Evolutionary conservation across 2,797 vertebrate genomes (phyloP).

Genomic region (Bradypodion pumilum): DNA sequence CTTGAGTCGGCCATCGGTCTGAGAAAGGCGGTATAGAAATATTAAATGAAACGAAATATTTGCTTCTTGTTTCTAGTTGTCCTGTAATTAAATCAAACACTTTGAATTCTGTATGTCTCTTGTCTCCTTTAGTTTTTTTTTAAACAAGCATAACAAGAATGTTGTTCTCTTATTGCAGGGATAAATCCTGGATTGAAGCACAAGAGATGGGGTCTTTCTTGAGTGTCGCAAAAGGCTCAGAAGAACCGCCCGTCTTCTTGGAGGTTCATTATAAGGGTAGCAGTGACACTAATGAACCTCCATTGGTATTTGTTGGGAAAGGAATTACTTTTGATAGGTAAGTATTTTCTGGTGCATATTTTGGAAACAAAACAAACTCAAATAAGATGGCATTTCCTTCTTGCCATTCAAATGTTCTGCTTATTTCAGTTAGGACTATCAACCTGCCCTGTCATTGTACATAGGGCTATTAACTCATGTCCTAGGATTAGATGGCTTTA

Average conservation of each 20-base stretch:
- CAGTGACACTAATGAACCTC: slow-evolving; percentile 74
- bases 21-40: no score
- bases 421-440: neutral
- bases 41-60: no score
- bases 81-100: neutral
- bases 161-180: slow-evolving; percentile 66
- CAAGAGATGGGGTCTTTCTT: slow-evolving; percentile 95
- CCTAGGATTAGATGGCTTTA: neutral
- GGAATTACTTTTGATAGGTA: slow-evolving; percentile 98
- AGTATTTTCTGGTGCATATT: neutral
- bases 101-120: neutral
- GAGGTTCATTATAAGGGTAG: slow-evolving; percentile 91
- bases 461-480: neutral
- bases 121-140: slow-evolving; percentile 12
- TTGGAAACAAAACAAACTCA: neutral
- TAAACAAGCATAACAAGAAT: neutral
- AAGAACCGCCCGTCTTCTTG: slow-evolving; percentile 92
- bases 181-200: slow-evolving; percentile 88
- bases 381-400: neutral
- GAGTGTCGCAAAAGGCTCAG: slow-evolving; percentile 93
- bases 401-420: neutral
- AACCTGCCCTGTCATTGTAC: neutral
- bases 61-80: no score
- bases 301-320: slow-evolving; percentile 92
- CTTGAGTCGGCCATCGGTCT: no score